Evolutionary conservation across 2,888 invertebrate species (phyloP).

Genomic region (Pterobdella sp.): DNA sequence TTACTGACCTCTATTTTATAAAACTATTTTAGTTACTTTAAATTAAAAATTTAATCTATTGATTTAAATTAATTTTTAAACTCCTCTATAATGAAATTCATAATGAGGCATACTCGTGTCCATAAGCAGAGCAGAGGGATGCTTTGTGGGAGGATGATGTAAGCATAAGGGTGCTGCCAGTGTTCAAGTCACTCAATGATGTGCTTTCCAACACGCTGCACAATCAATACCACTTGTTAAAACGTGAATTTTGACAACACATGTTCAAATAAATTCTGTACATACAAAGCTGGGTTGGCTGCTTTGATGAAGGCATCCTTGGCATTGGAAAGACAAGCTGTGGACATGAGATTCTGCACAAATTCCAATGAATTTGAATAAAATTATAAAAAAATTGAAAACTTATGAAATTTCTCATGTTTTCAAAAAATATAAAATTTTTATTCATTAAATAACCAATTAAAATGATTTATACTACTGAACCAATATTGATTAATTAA

Average conservation of each 20-base stretch:
- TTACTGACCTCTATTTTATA: background rate
- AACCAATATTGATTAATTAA: too few relatives aligned
- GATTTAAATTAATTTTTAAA: too few relatives aligned
- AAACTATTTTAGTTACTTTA: slow-evolving; percentile 1
- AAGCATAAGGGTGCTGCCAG: background rate
- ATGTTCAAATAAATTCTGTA: background rate
- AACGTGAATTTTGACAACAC: background rate
- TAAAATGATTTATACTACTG: background rate
- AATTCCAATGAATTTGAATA: background rate
- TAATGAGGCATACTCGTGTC: background rate
- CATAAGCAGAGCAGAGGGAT: background rate
- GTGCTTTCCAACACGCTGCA: background rate
- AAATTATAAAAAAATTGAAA: background rate
- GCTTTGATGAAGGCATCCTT: slow-evolving; percentile 49
- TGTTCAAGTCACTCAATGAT: background rate
- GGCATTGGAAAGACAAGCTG: slow-evolving; percentile 68
- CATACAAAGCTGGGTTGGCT: slow-evolving; percentile 21
- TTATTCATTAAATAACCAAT: background rate
- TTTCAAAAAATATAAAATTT: background rate
- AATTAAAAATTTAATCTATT: too few relatives aligned
- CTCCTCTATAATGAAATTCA: too few relatives aligned
- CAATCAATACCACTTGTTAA: too few relatives aligned
- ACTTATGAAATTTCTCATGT: background rate
- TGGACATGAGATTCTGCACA: slow-evolving; percentile 62
- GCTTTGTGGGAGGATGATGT: background rate